Percentiles rank a stretch among this genome's conserved stretches.
These are phyloP conservation scores for Crotalus helleri DNA, from an alignment of 2,113 vertebrate genomes.

Conservation along the genomic window DNA sequence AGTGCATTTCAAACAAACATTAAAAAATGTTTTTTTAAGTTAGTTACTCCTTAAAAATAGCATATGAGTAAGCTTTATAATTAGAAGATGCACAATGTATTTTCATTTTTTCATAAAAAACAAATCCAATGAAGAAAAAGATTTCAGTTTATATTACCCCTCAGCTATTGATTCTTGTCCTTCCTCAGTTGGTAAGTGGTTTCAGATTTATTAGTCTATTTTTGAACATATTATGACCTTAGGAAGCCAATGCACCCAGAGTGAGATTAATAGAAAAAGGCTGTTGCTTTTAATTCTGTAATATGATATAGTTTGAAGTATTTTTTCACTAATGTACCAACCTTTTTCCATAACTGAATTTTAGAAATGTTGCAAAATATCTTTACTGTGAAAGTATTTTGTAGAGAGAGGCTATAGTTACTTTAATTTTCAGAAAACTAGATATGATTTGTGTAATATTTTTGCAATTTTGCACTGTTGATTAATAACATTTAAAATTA, in stretches of 20 bases:
- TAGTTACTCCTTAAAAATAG: conserved; percentile 27
- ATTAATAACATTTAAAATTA: background rate
- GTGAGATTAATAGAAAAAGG: conserved; percentile 60
- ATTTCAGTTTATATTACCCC: conserved; percentile 18
- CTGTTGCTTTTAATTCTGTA: conserved; percentile 38
- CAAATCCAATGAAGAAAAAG: conserved; percentile 8
- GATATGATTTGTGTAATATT: background rate
- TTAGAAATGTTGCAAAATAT: background rate
- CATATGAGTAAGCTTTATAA: background rate
- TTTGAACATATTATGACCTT: conserved; percentile 66
- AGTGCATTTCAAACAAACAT: background rate
- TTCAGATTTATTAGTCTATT: conserved; percentile 64
- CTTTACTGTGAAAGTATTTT: background rate
- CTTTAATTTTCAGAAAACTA: background rate
- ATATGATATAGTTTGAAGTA: background rate
- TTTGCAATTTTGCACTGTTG: background rate
- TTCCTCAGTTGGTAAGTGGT: conserved; percentile 40
- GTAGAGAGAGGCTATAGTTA: background rate
- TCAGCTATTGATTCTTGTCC: conserved; percentile 12
- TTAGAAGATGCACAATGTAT: conserved; percentile 5
- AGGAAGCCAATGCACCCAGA: conserved; percentile 64
- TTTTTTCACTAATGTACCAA: background rate
- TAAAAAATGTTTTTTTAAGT: conserved; percentile 25
- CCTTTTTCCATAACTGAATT: background rate
- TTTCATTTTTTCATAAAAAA: background rate